These are phyloP conservation scores for Anser brachyrhynchus DNA, from an alignment of 2,113 vertebrate genomes.

Conservation along the genomic window DNA sequence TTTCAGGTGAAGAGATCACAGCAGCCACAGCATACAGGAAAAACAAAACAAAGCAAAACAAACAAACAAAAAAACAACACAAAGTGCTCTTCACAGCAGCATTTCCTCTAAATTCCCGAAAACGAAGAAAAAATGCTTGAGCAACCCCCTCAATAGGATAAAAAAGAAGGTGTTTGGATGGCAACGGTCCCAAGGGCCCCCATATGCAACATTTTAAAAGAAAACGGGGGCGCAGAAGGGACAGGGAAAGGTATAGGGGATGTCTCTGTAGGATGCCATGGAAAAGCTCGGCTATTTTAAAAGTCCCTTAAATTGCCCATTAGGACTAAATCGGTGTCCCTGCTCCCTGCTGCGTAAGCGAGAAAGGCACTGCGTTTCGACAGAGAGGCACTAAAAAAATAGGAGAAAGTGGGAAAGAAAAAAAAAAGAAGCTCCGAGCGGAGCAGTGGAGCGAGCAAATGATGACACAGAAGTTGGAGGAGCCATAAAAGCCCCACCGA, in stretches of 20 bases:
- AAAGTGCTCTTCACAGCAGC: not conserved
- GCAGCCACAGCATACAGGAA: accelerated
- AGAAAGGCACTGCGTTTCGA: not conserved
- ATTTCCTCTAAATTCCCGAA: not conserved
- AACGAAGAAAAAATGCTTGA: not conserved
- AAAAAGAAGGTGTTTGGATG: not conserved
- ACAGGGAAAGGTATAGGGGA: not conserved
- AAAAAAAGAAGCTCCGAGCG: not conserved
- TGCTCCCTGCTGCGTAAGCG: not conserved
- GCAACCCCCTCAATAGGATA: not conserved
- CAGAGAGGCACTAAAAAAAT: not conserved
- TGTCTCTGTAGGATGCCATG: accelerated
- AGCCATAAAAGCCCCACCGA: slow-evolving; percentile 58
- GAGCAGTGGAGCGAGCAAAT: slow-evolving; percentile 40
- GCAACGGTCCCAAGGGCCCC: not conserved
- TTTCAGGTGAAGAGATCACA: not conserved
- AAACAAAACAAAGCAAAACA: not conserved
- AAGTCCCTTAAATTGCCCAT: slow-evolving; percentile 30
- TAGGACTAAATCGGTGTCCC: not conserved
- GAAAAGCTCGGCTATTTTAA: not conserved
- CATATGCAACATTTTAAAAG: not conserved
- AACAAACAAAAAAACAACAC: not conserved
- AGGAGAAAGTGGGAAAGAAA: not conserved
- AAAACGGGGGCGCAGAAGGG: not conserved
- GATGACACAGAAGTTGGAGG: slow-evolving; percentile 50